These are phyloP conservation scores for Enteromius fasciolatus DNA, from an alignment of 2,797 vertebrate species.

Conservation along the genomic window DNA sequence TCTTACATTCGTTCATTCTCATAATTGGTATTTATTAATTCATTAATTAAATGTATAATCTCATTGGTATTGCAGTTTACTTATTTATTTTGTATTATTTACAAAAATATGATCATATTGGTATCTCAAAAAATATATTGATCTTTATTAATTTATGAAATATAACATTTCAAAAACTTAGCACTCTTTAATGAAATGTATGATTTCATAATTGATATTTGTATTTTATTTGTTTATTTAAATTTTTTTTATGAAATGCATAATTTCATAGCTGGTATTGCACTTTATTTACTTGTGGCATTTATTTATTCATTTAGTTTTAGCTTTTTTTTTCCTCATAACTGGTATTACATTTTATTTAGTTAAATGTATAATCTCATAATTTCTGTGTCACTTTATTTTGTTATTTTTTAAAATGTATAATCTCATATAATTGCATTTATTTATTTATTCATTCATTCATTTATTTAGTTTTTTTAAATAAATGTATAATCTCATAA, in stretches of 20 bases:
- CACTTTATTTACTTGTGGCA: neutral
- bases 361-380: neutral
- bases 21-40: no score
- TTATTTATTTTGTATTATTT: neutral
- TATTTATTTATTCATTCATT: no score
- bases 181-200: neutral
- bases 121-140: neutral
- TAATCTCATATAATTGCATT: neutral
- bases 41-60: neutral
- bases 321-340: neutral
- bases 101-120: neutral
- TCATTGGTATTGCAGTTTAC: neutral
- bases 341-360: no score
- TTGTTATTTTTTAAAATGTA: neutral
- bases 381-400: neutral
- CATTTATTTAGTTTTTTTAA: neutral
- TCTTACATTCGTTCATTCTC: neutral
- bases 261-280: slow-evolving; percentile 1
- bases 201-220: neutral
- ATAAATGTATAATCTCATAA: neutral
- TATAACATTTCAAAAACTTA: neutral
- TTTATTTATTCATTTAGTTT: neutral
- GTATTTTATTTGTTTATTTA: neutral
- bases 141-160: neutral
- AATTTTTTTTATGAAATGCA: neutral